Conservation (phyloP, 1,140 invertebrate species). For the Bombus cullumanus region DNA sequence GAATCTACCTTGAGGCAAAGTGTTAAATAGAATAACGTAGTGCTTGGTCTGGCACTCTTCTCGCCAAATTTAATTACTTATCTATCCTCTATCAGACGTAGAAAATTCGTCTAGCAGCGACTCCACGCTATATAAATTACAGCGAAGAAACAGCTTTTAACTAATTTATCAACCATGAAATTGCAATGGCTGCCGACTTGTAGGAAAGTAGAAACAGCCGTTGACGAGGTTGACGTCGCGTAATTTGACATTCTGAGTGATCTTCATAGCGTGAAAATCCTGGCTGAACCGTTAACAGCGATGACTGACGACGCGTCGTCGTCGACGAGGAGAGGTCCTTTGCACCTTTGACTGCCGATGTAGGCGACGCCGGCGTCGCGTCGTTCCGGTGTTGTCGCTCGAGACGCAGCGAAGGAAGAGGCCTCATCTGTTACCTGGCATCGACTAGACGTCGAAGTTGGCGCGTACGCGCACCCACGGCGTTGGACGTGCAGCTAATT, state of each 20-base stretch:
- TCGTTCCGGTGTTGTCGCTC: constrained; percentile 3
- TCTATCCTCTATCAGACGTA: too few species aligned
- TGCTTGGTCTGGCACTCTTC: too few species aligned
- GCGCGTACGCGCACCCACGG: neutral
- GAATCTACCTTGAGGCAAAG: too few species aligned
- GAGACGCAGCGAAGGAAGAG: constrained; percentile 6
- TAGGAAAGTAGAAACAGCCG: constrained; percentile 5
- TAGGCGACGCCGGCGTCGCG: constrained; percentile 1
- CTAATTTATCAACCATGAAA: constrained; percentile 22
- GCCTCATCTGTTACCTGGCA: constrained; percentile 43
- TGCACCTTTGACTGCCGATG: constrained; percentile 17
- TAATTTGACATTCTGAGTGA: constrained; percentile 48
- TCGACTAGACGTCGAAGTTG: constrained; percentile 34
- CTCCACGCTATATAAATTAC: neutral
- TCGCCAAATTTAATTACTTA: too few species aligned
- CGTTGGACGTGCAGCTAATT: constrained; percentile 29
- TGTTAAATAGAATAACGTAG: too few species aligned
- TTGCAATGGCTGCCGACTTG: too few species aligned
- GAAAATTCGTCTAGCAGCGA: too few species aligned
- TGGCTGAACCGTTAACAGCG: constrained; percentile 24
- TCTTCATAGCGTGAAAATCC: constrained; percentile 39
- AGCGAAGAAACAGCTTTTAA: neutral
- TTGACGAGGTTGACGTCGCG: constrained; percentile 32
- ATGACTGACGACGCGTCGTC: constrained; percentile 53
- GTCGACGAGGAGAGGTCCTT: constrained; percentile 10